Evolutionary conservation across 2,797 vertebrate species (phyloP).

Genomic region (Brachyrhaphis roseni): DNA sequence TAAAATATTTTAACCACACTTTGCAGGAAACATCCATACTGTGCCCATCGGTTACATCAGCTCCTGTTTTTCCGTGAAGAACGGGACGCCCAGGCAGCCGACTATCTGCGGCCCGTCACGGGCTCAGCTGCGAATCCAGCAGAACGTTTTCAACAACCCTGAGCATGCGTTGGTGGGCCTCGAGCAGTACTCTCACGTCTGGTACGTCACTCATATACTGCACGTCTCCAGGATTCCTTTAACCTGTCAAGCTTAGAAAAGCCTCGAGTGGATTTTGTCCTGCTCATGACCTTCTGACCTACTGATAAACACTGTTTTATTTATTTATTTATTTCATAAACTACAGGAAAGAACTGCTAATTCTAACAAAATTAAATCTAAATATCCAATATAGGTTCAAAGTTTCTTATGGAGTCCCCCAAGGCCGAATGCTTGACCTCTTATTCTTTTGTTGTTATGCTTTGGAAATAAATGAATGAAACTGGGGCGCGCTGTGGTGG

Average conservation of each 20-base stretch:
- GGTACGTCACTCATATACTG: constrained; percentile 72
- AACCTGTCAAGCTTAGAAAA: not conserved
- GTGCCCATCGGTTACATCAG: constrained; percentile 87
- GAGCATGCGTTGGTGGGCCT: constrained; percentile 87
- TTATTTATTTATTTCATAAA: not conserved
- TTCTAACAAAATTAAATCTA: not conserved
- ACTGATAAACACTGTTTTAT: not conserved
- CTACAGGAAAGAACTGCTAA: not conserved
- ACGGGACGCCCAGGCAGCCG: constrained; percentile 89
- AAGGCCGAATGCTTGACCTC: not conserved
- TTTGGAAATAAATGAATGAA: not conserved
- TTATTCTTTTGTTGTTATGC: not conserved
- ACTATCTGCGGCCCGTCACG: constrained; percentile 85
- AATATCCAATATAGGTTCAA: not conserved
- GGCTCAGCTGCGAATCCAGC: constrained; percentile 82
- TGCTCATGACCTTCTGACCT: not conserved
- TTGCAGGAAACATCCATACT: constrained; percentile 85
- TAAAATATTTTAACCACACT: not conserved
- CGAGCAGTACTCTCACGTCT: constrained; percentile 89
- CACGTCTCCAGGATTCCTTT: not conserved
- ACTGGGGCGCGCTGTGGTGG: no score
- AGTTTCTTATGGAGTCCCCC: not conserved
- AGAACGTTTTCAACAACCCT: constrained; percentile 88
- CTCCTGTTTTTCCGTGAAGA: constrained; percentile 88
- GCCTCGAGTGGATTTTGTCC: not conserved